phyloP scores from a whole-genome alignment of 2,888 invertebrate species.

The Sesia apiformis region DNA sequence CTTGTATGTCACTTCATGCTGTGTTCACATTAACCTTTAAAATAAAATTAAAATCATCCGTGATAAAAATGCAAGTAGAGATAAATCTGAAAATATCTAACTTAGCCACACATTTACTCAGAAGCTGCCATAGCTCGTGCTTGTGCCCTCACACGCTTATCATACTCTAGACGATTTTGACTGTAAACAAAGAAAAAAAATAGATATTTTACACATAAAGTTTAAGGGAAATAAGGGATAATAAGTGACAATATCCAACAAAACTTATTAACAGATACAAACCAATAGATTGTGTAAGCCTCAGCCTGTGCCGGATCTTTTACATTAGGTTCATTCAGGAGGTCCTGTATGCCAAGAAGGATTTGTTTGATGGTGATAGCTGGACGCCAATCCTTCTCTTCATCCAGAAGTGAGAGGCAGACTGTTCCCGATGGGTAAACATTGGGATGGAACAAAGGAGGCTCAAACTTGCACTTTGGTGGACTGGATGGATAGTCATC shows the following conservation, averaged over 20 bases:
- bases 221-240: background rate
- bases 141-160: conserved; percentile 96
- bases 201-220: background rate
- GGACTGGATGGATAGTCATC: conserved; percentile 99
- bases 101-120: conserved; percentile 61
- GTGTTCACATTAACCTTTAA: too few species aligned
- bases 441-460: conserved; percentile 98
- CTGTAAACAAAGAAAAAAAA: conserved; percentile 69
- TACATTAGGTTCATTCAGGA: conserved; percentile 97
- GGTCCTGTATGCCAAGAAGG: conserved; percentile 96
- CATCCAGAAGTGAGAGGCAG: conserved; percentile 95
- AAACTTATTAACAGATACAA: conserved; percentile 12
- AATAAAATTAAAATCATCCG: too few species aligned
- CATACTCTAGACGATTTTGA: conserved; percentile 97
- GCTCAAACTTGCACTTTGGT: conserved; percentile 99
- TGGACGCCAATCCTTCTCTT: conserved; percentile 99
- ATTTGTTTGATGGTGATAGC: conserved; percentile 99
- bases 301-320: conserved; percentile 99
- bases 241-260: background rate
- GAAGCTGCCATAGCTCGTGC: conserved; percentile 93
- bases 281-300: conserved; percentile 96
- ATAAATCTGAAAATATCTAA: too few species aligned
- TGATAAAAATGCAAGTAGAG: too few species aligned
- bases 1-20: too few species aligned
- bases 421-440: conserved; percentile 93